Evolutionary conservation across 2,113 vertebrate species (phyloP), one percentile per base, ranked within the genome.

Genomic region (Trochalopteron elliotii): DNA sequence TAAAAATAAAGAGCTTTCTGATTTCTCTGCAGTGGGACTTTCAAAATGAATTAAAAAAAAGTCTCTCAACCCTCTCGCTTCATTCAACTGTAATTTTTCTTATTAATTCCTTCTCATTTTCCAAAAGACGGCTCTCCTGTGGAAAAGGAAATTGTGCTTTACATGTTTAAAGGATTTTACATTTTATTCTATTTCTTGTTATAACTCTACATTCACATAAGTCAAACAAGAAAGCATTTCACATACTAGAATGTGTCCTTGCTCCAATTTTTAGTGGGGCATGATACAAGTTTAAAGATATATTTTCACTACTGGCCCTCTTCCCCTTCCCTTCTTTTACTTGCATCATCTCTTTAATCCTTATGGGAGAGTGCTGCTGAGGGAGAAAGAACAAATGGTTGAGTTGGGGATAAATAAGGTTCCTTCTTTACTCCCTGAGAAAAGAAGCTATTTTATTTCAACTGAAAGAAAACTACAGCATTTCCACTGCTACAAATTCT

Each of bases 91-190:
- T 94, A 83, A 67, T 95, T 94, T 92, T 91, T 80, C 64, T 82
- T 85, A 86, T 81, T 95, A 93, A 93, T 96, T 93, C 74, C 45
- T 87, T 85, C 65, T 93, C 40, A 33, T 90, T 95, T 92, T 96
- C 87, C 44, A 47, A 82, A 97, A 71, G 68, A 84, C 2, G 10
- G 28, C 24, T 95, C 75, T 96, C 87, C 50, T n/a, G 83, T 79
- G 87, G 60, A 80, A 92, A 89, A 95, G 49, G 25, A 95, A 96
- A 94, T 85, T 87, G 45, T 81, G 25, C 72, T 94, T 92, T 76
- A 68, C 52, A 16, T 83, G 33, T 92, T 97, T 86, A 92, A 96
- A 90, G 87, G 77, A 83, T 91, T 83, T 85, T 91, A 31, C 50
- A 42, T 92, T 96, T 96, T 81, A 71, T 96, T 93, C 49, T 64